These are phyloP conservation scores for Bradypodion pumilum DNA, from an alignment of 2,797 vertebrate genomes.

Conservation along the genomic window DNA sequence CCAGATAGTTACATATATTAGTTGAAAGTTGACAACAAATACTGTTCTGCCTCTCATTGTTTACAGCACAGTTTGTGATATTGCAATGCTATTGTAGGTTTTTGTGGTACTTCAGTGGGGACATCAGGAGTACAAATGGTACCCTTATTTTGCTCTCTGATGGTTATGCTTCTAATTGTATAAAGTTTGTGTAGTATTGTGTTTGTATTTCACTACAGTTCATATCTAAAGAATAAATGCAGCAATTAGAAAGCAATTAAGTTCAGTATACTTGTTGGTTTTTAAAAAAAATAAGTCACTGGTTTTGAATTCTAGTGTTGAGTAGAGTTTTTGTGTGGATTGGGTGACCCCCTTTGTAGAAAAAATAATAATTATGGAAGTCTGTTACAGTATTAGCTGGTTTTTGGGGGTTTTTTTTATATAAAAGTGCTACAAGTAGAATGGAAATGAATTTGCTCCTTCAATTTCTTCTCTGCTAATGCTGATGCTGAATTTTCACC, in stretches of 20 bases:
- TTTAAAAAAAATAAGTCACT: conserved; percentile 36
- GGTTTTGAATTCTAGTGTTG: conserved; percentile 47
- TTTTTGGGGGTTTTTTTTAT: too few species aligned
- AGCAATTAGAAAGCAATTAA: conserved; percentile 36
- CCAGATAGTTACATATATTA: conserved; percentile 52
- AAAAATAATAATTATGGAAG: conserved; percentile 41
- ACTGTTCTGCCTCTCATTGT: conserved; percentile 36
- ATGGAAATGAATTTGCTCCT: background rate
- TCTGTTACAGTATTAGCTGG: conserved; percentile 9
- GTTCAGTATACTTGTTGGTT: background rate
- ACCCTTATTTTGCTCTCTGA: conserved; percentile 19
- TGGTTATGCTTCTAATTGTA: conserved; percentile 24
- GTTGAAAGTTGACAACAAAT: conserved; percentile 47
- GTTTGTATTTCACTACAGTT: conserved; percentile 16
- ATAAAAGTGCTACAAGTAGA: background rate
- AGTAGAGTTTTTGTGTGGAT: conserved; percentile 46
- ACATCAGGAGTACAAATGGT: conserved; percentile 2
- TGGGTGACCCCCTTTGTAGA: conserved; percentile 42
- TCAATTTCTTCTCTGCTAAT: background rate
- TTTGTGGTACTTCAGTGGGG: conserved; percentile 18
- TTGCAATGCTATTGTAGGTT: background rate
- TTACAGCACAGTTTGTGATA: conserved; percentile 29
- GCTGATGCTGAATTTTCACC: background rate
- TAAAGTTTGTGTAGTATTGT: conserved; percentile 11
- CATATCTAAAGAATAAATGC: conserved; percentile 43